These are phyloP conservation scores for Morus bassanus DNA, from an alignment of 2,797 vertebrate species.

Conservation along the genomic window DNA sequence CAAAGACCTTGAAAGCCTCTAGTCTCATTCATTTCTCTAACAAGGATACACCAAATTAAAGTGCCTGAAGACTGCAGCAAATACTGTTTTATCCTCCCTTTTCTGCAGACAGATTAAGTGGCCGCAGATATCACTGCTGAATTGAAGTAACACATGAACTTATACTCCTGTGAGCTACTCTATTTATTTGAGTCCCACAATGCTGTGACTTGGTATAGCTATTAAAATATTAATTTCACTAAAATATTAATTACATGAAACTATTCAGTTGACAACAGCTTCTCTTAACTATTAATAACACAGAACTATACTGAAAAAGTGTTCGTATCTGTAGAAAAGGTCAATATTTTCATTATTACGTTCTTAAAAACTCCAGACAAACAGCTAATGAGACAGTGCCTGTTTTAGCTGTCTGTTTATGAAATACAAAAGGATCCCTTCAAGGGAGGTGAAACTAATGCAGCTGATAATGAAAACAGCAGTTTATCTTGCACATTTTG, in stretches of 20 bases:
- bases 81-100: background rate
- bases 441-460: background rate
- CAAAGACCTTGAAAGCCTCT: background rate
- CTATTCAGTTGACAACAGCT: background rate
- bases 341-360: background rate
- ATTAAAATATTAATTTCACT: conserved; percentile 39
- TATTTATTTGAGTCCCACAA: background rate
- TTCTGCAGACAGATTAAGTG: background rate
- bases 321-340: background rate
- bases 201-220: background rate
- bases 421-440: background rate
- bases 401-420: background rate
- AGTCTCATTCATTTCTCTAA: background rate
- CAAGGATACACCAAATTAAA: background rate
- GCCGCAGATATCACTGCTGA: background rate
- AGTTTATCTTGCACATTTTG: background rate
- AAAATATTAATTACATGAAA: conserved; percentile 38
- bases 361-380: background rate
- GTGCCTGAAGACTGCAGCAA: background rate
- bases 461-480: background rate
- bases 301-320: conserved; percentile 2
- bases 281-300: conserved; percentile 23
- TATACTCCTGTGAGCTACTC: background rate
- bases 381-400: background rate
- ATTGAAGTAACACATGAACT: background rate